These are phyloP conservation scores for Iguana delicatissima DNA, from an alignment of 2,797 vertebrate genomes.

Conservation along the genomic window DNA sequence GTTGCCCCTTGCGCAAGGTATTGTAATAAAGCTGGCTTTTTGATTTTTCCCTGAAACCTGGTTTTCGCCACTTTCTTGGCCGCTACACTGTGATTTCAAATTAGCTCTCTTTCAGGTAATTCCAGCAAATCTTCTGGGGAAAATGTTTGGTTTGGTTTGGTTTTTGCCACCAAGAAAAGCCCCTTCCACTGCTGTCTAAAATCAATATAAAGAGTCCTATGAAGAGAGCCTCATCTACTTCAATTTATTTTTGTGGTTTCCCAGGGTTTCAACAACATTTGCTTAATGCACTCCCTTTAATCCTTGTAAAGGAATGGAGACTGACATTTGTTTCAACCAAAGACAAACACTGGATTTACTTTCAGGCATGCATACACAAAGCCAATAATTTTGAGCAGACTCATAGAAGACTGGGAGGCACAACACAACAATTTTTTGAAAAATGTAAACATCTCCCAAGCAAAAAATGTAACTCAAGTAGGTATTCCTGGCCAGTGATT, in stretches of 20 bases:
- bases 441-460: neutral
- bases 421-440: neutral
- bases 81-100: conserved; percentile 30
- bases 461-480: neutral
- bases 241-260: neutral
- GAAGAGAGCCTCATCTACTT: neutral
- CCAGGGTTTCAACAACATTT: neutral
- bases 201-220: too few relatives aligned
- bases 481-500: neutral
- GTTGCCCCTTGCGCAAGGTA: too few relatives aligned
- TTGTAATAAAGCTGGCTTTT: too few relatives aligned
- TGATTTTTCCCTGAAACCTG: too few relatives aligned
- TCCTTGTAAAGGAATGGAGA: neutral
- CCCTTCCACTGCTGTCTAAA: neutral
- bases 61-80: too few relatives aligned
- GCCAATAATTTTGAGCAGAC: neutral
- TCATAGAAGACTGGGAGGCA: neutral
- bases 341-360: neutral
- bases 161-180: neutral
- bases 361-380: neutral
- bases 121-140: neutral
- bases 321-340: neutral
- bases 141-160: neutral
- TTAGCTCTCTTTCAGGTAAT: neutral
- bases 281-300: neutral